Percentiles rank a stretch among this genome's conserved stretches.
Evolutionary conservation across 2,113 vertebrate species (phyloP).

Genomic region (Percina caprodes): DNA sequence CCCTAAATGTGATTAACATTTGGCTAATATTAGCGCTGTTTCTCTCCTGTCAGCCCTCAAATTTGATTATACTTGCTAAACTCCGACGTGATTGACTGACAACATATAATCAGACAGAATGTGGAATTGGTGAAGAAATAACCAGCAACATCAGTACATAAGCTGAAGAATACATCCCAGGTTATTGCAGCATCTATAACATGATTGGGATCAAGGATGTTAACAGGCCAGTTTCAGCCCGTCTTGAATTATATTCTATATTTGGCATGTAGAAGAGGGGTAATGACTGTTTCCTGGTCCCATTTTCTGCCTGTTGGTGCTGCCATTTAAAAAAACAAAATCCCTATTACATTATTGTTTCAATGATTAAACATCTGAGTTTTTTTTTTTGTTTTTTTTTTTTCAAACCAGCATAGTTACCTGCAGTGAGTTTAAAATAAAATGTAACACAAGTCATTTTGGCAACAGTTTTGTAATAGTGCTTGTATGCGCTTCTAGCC

Average conservation of each 20-base stretch:
- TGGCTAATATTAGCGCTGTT: conserved; percentile 18
- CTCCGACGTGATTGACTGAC: conserved; percentile 34
- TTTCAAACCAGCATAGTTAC: conserved; percentile 6
- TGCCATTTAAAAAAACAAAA: conserved; percentile 1
- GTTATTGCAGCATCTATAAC: conserved; percentile 42
- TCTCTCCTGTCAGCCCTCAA: conserved; percentile 53
- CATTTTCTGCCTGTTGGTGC: background rate
- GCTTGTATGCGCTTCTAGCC: conserved; percentile 12
- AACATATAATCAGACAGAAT: conserved; percentile 40
- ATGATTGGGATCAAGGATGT: conserved; percentile 30
- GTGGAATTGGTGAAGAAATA: conserved; percentile 12
- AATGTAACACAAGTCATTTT: conserved; percentile 36
- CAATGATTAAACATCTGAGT: background rate
- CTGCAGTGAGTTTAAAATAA: conserved; percentile 15
- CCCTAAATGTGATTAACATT: conserved; percentile 38
- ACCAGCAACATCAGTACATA: conserved; percentile 30
- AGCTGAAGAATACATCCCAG: conserved; percentile 38
- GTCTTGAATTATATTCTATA: conserved; percentile 35
- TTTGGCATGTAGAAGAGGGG: background rate
- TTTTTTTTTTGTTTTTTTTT: background rate
- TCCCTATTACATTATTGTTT: background rate
- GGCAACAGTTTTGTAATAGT: conserved; percentile 38
- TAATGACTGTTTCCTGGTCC: conserved; percentile 21
- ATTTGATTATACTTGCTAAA: conserved; percentile 60
- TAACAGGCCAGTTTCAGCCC: background rate